Conservation (phyloP, 2,797 vertebrate species). For the Hydrophis major region DNA sequence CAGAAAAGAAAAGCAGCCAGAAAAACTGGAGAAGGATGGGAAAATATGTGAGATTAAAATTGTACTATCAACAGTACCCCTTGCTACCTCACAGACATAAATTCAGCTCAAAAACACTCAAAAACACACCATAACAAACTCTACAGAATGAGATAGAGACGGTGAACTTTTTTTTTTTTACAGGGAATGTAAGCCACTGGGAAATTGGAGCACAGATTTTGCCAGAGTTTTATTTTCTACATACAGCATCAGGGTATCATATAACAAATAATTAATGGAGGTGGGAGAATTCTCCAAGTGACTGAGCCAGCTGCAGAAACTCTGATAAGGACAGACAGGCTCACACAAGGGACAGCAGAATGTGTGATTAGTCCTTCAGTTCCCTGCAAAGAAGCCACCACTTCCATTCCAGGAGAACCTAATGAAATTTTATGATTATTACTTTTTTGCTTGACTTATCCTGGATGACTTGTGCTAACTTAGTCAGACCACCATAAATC, state of each 20-base stretch:
- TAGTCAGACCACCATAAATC: not conserved
- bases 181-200: not conserved
- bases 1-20: not conserved
- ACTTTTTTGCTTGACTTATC: not conserved
- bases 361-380: not conserved
- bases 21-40: not conserved
- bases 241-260: not conserved
- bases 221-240: not conserved
- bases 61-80: not conserved
- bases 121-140: not conserved
- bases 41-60: not conserved
- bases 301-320: not conserved
- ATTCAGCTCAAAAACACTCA: not conserved
- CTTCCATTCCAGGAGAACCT: not conserved
- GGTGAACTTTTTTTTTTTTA: not conserved
- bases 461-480: not conserved
- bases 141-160: not conserved
- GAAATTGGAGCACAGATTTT: not conserved
- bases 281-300: not conserved
- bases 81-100: not conserved
- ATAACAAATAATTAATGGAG: not conserved
- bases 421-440: not conserved
- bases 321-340: not conserved
- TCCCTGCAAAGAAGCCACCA: not conserved
- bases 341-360: not conserved